Percentiles rank a stretch among this genome's conserved stretches.
phyloP scores from a whole-genome alignment of 2,797 vertebrate genomes.

The Salmo trutta region DNA sequence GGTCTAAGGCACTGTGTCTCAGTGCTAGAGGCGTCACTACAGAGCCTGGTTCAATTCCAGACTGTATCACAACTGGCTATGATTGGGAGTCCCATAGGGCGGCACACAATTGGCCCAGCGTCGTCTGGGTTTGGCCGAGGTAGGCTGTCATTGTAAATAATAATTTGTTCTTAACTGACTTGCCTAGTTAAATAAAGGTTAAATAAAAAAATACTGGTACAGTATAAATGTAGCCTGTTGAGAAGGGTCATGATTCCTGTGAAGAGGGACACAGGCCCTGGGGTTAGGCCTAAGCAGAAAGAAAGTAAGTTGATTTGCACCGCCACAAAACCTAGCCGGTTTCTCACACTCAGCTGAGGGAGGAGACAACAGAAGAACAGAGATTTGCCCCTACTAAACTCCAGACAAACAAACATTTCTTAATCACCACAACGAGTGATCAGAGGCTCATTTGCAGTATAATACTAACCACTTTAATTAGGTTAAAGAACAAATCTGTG shows the following conservation, averaged over 20 bases:
- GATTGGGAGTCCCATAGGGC: too few relatives aligned
- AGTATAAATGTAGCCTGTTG: constrained; percentile 17
- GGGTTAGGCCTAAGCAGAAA: constrained; percentile 11
- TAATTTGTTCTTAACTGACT: too few relatives aligned
- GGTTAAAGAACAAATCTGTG: constrained; percentile 28
- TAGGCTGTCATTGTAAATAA: too few relatives aligned
- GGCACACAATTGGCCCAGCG: too few relatives aligned
- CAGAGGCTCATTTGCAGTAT: constrained; percentile 29
- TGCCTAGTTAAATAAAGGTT: too few relatives aligned
- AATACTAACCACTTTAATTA: constrained; percentile 27
- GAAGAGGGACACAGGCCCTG: constrained; percentile 14
- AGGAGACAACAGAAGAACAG: not conserved
- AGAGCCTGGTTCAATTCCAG: not conserved
- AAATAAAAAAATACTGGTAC: not conserved
- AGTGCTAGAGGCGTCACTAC: too few relatives aligned
- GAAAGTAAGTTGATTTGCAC: constrained; percentile 16
- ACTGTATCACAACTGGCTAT: not conserved
- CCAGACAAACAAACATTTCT: not conserved
- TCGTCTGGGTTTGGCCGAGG: too few relatives aligned
- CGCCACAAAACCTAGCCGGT: constrained; percentile 12
- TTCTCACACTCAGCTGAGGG: not conserved
- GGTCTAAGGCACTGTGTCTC: too few relatives aligned
- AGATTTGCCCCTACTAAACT: not conserved
- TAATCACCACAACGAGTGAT: constrained; percentile 14
- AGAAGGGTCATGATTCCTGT: constrained; percentile 21